These are phyloP conservation scores for Procambarus virginalis DNA, from an alignment of 1,140 invertebrate species.

Conservation along the genomic window DNA sequence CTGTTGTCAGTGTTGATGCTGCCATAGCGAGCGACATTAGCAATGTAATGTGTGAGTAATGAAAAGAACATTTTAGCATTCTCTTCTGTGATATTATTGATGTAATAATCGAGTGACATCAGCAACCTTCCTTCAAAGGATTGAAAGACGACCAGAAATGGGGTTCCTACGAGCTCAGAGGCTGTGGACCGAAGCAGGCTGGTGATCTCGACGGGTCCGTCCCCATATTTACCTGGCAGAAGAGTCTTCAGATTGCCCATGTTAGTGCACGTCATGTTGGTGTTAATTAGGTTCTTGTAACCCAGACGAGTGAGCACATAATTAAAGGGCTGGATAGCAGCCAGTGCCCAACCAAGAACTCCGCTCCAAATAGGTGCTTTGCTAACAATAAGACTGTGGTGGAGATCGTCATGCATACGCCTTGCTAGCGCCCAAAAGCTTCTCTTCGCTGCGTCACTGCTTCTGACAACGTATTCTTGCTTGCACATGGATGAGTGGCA, in stretches of 20 bases:
- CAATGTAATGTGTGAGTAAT: slow-evolving; percentile 1
- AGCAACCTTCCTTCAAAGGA: slow-evolving; percentile 47
- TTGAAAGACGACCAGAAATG: slow-evolving; percentile 39
- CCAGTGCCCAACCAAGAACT: slow-evolving; percentile 13
- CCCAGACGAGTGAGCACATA: slow-evolving; percentile 35
- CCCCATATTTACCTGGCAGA: background rate
- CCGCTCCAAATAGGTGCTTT: slow-evolving; percentile 24
- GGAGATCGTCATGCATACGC: slow-evolving; percentile 10
- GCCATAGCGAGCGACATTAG: background rate
- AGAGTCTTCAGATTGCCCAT: slow-evolving; percentile 59
- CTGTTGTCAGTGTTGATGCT: background rate
- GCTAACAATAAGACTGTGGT: slow-evolving; percentile 11
- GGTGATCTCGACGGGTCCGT: slow-evolving; percentile 39
- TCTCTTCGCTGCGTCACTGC: background rate
- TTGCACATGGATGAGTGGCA: slow-evolving; percentile 23
- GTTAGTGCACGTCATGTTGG: slow-evolving; percentile 50
- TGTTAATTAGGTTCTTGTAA: slow-evolving; percentile 27
- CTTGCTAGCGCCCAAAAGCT: slow-evolving; percentile 54
- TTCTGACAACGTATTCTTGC: background rate
- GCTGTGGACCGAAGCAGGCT: slow-evolving; percentile 36
- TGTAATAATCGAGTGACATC: slow-evolving; percentile 58
- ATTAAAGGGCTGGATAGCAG: slow-evolving; percentile 48
- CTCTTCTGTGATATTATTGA: slow-evolving; percentile 56
- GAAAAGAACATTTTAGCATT: slow-evolving; percentile 17
- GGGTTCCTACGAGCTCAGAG: slow-evolving; percentile 28